Conservation (phyloP, 2,888 invertebrate genomes). For the Euplagia quadripunctaria region DNA sequence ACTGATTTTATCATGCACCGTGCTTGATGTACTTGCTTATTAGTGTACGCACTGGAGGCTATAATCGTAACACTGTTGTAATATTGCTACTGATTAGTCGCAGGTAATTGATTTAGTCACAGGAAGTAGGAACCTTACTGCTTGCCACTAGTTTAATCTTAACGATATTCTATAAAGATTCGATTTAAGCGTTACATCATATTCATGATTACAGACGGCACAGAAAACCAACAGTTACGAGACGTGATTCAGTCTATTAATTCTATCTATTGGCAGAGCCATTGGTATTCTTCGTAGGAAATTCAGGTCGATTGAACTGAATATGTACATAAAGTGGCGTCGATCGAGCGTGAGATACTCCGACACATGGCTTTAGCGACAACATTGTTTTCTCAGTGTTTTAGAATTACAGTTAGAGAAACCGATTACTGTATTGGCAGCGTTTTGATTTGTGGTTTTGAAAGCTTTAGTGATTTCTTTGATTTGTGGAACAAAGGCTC, state of each 20-base stretch:
- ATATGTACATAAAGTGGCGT: slow-evolving; percentile 58
- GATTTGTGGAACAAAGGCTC: slow-evolving; percentile 38
- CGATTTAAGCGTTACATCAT: slow-evolving; percentile 6
- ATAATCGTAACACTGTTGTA: slow-evolving; percentile 39
- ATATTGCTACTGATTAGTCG: slow-evolving; percentile 30
- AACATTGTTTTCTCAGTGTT: slow-evolving; percentile 65
- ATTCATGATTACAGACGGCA: slow-evolving; percentile 26
- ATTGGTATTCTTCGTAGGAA: slow-evolving; percentile 69
- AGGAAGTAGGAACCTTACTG: slow-evolving; percentile 24
- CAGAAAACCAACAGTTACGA: slow-evolving; percentile 41
- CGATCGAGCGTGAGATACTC: slow-evolving; percentile 65
- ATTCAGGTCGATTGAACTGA: slow-evolving; percentile 69
- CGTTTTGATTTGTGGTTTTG: slow-evolving; percentile 41
- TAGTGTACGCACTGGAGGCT: slow-evolving; percentile 32
- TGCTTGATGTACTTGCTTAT: slow-evolving; percentile 36
- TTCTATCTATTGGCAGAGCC: slow-evolving; percentile 57
- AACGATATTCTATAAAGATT: slow-evolving; percentile 3
- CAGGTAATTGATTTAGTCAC: slow-evolving; percentile 29
- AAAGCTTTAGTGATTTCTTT: slow-evolving; percentile 50
- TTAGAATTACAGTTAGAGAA: slow-evolving; percentile 61
- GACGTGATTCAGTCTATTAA: slow-evolving; percentile 53
- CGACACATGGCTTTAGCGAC: slow-evolving; percentile 57
- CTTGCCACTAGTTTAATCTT: neutral
- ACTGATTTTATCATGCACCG: slow-evolving; percentile 49
- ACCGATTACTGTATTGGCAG: slow-evolving; percentile 47